Evolutionary conservation across 2,888 invertebrate species (phyloP).

Genomic region (Lymantria monacha): DNA sequence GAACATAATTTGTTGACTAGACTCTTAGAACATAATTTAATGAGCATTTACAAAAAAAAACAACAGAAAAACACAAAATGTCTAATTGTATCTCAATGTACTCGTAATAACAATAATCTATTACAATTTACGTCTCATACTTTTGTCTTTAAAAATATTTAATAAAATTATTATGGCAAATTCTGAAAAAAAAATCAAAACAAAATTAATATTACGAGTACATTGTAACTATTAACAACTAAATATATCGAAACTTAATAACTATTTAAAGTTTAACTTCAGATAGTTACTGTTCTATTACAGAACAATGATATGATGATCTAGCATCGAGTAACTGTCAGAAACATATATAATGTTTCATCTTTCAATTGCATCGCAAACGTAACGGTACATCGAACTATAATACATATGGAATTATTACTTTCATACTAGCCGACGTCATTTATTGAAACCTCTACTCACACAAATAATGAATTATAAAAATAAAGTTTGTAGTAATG

Average conservation of each 20-base stretch:
- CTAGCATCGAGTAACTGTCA: conserved; percentile 38
- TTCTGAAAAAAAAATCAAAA: conserved; percentile 25
- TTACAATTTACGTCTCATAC: conserved; percentile 25
- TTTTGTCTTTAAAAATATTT: conserved; percentile 24
- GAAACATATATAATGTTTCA: conserved; percentile 35
- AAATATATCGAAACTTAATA: conserved; percentile 60
- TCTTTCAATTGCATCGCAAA: conserved; percentile 22
- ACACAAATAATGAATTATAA: too few species aligned
- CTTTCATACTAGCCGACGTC: too few species aligned
- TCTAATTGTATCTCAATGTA: conserved; percentile 44
- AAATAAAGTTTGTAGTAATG: too few species aligned
- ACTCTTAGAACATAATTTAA: conserved; percentile 78
- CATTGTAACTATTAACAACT: conserved; percentile 47
- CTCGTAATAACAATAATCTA: conserved; percentile 39
- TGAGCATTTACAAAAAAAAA: conserved; percentile 79
- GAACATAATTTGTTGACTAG: conserved; percentile 78
- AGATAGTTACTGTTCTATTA: conserved; percentile 42
- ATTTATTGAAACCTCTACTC: too few species aligned
- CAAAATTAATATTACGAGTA: conserved; percentile 55
- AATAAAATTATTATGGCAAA: conserved; percentile 32
- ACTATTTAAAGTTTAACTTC: conserved; percentile 64
- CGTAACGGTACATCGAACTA: conserved; percentile 2
- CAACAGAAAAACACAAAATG: conserved; percentile 41
- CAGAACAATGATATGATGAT: conserved; percentile 39
- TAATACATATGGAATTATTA: too few species aligned